Conservation (phyloP, 2,888 invertebrate genomes). For the Drosophila hamatofila region DNA sequence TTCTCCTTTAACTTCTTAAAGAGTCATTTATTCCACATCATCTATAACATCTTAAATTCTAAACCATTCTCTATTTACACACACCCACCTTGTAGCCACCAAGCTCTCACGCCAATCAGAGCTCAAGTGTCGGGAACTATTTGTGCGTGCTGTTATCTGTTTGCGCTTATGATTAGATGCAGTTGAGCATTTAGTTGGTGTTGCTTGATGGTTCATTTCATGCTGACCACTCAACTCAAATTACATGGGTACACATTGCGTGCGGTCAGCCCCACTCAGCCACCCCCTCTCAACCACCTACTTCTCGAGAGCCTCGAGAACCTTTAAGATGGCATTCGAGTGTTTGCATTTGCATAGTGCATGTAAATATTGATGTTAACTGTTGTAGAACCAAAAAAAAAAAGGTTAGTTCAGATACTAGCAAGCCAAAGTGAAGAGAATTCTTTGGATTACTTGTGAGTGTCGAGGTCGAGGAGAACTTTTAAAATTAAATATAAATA, state of each 20-base stretch:
- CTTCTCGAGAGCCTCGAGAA: not conserved
- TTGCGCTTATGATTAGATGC: slow-evolving; percentile 48
- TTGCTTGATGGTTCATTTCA: slow-evolving; percentile 41
- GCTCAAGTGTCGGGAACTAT: slow-evolving; percentile 25
- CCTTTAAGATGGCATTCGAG: slow-evolving; percentile 42
- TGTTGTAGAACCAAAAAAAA: slow-evolving; percentile 21
- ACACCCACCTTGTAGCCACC: not conserved
- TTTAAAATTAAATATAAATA: slow-evolving; percentile 9
- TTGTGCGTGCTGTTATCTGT: slow-evolving; percentile 32
- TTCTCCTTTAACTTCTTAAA: not conserved
- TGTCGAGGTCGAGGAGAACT: not conserved
- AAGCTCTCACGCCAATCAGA: slow-evolving; percentile 53
- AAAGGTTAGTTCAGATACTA: slow-evolving; percentile 8
- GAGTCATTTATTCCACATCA: not conserved
- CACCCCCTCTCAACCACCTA: not conserved
- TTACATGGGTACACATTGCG: slow-evolving; percentile 48
- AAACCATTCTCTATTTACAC: not conserved
- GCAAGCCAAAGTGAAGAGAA: not conserved
- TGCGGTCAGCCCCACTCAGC: not conserved
- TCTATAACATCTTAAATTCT: not conserved
- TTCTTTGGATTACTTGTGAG: not conserved
- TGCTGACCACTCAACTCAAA: slow-evolving; percentile 61
- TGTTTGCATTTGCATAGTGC: slow-evolving; percentile 60
- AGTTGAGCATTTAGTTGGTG: slow-evolving; percentile 35
- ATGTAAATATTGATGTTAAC: slow-evolving; percentile 51